phyloP scores from a whole-genome alignment of 2,888 invertebrate genomes.

The Sialis lutaria region DNA sequence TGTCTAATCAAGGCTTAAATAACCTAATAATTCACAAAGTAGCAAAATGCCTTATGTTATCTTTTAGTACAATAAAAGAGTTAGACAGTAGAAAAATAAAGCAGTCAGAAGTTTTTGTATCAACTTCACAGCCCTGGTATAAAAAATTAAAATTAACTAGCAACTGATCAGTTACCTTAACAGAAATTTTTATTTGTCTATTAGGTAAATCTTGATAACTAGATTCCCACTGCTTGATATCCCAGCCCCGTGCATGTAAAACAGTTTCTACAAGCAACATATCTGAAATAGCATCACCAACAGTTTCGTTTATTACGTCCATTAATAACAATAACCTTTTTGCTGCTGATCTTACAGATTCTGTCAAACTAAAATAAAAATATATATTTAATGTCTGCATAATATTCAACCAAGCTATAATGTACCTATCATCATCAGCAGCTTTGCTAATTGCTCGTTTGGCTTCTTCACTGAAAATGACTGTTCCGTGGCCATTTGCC shows the following conservation, averaged over 20 bases:
- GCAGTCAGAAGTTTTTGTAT: too few species aligned
- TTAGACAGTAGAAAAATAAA: too few species aligned
- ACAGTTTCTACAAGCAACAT: constrained; percentile 86
- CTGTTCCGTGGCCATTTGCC: constrained; percentile 97
- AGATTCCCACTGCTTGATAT: constrained; percentile 59
- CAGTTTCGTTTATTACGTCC: constrained; percentile 82
- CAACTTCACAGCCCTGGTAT: too few species aligned
- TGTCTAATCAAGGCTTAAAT: too few species aligned
- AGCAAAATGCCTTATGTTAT: too few species aligned
- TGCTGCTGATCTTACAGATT: constrained; percentile 33
- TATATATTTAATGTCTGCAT: background rate
- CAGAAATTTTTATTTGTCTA: constrained; percentile 71
- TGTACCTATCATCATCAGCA: constrained; percentile 24
- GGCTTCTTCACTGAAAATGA: constrained; percentile 60
- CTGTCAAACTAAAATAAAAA: constrained; percentile 13
- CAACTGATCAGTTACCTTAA: constrained; percentile 32
- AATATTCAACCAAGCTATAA: constrained; percentile 2
- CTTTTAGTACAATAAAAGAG: too few species aligned
- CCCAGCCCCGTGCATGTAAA: constrained; percentile 65
- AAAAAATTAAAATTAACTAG: background rate
- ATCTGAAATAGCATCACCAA: constrained; percentile 95
- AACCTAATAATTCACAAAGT: too few species aligned
- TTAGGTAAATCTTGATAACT: constrained; percentile 79
- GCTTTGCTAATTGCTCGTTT: constrained; percentile 35
- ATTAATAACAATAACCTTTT: constrained; percentile 48